These are phyloP conservation scores for Buathra laborator DNA, from an alignment of 2,888 invertebrate species.

Conservation along the genomic window DNA sequence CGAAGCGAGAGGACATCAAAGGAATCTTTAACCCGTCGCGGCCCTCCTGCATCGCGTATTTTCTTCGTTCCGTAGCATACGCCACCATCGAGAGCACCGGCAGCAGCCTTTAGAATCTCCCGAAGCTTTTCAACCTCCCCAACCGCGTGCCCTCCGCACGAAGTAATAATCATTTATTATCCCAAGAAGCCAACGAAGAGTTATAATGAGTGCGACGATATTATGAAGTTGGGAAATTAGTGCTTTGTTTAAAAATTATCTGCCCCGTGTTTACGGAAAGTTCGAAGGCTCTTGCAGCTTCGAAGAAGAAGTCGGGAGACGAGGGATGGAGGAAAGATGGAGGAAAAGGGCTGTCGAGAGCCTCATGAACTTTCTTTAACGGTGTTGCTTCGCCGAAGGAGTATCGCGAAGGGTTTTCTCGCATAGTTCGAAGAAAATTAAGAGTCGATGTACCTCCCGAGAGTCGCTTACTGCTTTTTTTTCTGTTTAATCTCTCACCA, in stretches of 20 bases:
- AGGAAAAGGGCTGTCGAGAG: slow-evolving; percentile 52
- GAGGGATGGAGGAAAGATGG: slow-evolving; percentile 29
- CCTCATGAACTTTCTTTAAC: slow-evolving; percentile 58
- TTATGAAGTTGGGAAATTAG: slow-evolving; percentile 81
- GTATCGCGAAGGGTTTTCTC: slow-evolving; percentile 50
- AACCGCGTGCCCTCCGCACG: slow-evolving; percentile 42
- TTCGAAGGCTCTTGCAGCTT: slow-evolving; percentile 38
- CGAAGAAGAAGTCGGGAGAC: slow-evolving; percentile 16
- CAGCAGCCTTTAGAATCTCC: slow-evolving; percentile 28
- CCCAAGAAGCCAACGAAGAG: slow-evolving; percentile 68
- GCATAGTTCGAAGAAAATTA: slow-evolving; percentile 65
- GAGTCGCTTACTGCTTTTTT: slow-evolving; percentile 50
- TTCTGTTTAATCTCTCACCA: neutral
- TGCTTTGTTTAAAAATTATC: slow-evolving; percentile 85
- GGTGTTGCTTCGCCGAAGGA: slow-evolving; percentile 22
- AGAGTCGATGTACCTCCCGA: slow-evolving; percentile 46
- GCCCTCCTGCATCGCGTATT: slow-evolving; percentile 61
- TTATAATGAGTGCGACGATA: slow-evolving; percentile 79
- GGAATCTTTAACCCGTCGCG: slow-evolving; percentile 71
- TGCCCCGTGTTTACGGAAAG: slow-evolving; percentile 67
- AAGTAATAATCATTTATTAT: slow-evolving; percentile 85
- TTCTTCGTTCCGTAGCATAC: slow-evolving; percentile 60
- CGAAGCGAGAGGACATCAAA: slow-evolving; percentile 83
- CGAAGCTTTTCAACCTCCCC: slow-evolving; percentile 50
- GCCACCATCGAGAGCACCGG: slow-evolving; percentile 25